Base-by-base conservation (phyloP, 2,797 vertebrate genomes). In the Tachyglossus aculeatus region DNA sequence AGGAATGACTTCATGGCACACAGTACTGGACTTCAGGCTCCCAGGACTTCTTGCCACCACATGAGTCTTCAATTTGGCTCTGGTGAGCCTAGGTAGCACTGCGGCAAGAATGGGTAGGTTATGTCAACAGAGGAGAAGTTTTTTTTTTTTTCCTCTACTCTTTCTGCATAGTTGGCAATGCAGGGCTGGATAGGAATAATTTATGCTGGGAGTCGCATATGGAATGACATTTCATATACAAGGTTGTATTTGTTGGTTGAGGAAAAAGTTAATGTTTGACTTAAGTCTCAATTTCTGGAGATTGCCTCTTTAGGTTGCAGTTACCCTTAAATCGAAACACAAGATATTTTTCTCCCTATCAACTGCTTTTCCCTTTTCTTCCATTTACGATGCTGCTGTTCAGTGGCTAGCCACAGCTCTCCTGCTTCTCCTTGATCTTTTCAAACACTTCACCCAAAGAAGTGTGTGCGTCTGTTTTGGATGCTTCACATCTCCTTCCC, bases 281-380 rank as follows among this genome's bases (percentile, higher is more conserved):
- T 76, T 81, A 78, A 80, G 63, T 68, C 66, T 69, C 71, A 74
- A 31, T 33, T 69, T 66, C 68, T 59, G 39, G 64, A 52, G 48
- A 70, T 69, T 58, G 69, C 74, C 63, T 85, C 81, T 71, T 80
- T 78, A 85, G 74, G 71, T 63, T 69, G 19, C 59, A 74, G 45
- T 69, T 73, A 53, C 43, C 73, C 39, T 41, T 71, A 74, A 80
- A 83, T 80, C 81, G 71, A 82, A 83, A 74, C 57, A 85, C 73
- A 63, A 60, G 66, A 16, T 55, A 67, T 52, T 31, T 45, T 22
- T 51, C 12, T 29, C 66, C 33, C 36, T 25, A 43, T 43, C 11
- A 78, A 69, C 54, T 51, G 53, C 52, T 51, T 61, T 74, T 76
- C 58, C 64, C 65, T 44, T 77, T n/a, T 54, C 53, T 32, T 78